Evolutionary conservation across 2,888 invertebrate genomes (phyloP).

Genomic region (Argyresthia goedartella): DNA sequence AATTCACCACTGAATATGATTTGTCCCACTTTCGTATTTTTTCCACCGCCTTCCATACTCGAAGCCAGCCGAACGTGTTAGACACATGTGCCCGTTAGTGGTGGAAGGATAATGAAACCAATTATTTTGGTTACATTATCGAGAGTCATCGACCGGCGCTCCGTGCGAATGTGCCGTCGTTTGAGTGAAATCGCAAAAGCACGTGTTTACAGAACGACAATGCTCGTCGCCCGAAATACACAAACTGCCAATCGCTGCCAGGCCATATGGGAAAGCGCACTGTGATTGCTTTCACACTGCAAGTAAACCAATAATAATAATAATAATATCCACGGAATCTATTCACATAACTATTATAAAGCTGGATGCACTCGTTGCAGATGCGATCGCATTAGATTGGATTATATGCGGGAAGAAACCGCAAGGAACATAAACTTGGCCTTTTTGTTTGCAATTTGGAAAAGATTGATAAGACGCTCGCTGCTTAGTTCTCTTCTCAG

Average conservation of each 20-base stretch:
- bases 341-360: too few species aligned
- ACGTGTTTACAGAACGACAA: slow-evolving; percentile 21
- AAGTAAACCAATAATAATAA: too few species aligned
- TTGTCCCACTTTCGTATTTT: slow-evolving; percentile 32
- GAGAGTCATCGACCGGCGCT: slow-evolving; percentile 32
- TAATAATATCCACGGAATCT: too few species aligned
- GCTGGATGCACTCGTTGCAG: too few species aligned
- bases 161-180: slow-evolving; percentile 25
- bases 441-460: too few species aligned
- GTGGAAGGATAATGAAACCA: slow-evolving; percentile 1
- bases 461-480: too few species aligned
- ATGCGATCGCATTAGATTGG: too few species aligned
- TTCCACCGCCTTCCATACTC: slow-evolving; percentile 13
- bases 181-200: slow-evolving; percentile 33
- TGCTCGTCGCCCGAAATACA: slow-evolving; percentile 10
- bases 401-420: too few species aligned
- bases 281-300: too few species aligned
- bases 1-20: slow-evolving; percentile 25
- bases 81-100: slow-evolving; percentile 9
- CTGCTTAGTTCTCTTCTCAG: too few species aligned
- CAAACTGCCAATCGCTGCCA: neutral
- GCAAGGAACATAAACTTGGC: too few species aligned
- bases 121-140: slow-evolving; percentile 20
- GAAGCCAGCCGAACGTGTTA: slow-evolving; percentile 3
- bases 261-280: neutral